Conservation (phyloP, 2,797 vertebrate genomes). For the Notolabrus celidotus region DNA sequence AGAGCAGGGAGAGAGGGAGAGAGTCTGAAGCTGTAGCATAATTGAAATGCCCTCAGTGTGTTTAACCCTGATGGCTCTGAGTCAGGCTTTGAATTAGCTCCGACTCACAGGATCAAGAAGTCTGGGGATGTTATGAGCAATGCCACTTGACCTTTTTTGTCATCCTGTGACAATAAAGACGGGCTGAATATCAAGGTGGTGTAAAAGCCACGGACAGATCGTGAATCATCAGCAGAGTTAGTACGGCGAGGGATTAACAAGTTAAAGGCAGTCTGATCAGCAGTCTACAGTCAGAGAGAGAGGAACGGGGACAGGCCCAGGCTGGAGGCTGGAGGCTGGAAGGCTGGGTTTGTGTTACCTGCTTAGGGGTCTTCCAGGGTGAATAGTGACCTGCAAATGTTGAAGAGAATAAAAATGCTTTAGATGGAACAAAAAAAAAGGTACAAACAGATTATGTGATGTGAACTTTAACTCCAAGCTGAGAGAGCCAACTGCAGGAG, state of each 20-base stretch:
- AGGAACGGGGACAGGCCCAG: conserved; percentile 39
- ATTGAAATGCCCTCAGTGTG: conserved; percentile 30
- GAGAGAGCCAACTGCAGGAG: not conserved
- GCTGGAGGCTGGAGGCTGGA: too few species aligned
- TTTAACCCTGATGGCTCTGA: conserved; percentile 38
- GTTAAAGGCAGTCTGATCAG: conserved; percentile 34
- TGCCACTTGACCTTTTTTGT: conserved; percentile 46
- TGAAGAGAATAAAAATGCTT: conserved; percentile 86
- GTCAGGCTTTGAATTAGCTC: conserved; percentile 44
- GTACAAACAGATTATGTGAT: conserved; percentile 24
- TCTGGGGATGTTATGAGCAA: conserved; percentile 45
- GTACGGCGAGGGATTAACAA: conserved; percentile 19
- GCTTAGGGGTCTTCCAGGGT: conserved; percentile 98
- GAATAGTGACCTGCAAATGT: conserved; percentile 97
- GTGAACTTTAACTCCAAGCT: conserved; percentile 14
- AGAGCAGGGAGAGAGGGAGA: conserved; percentile 31
- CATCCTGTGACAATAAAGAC: conserved; percentile 33
- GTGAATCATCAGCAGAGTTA: conserved; percentile 53
- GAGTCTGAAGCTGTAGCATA: conserved; percentile 36
- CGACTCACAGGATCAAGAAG: conserved; percentile 42
- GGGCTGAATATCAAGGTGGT: conserved; percentile 31
- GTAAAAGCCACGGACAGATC: conserved; percentile 18
- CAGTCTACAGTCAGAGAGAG: not conserved
- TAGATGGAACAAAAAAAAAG: conserved; percentile 71
- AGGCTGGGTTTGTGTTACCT: conserved; percentile 90